phyloP scores from a whole-genome alignment of 2,888 invertebrate genomes.

The Drosophila buzzatii region DNA sequence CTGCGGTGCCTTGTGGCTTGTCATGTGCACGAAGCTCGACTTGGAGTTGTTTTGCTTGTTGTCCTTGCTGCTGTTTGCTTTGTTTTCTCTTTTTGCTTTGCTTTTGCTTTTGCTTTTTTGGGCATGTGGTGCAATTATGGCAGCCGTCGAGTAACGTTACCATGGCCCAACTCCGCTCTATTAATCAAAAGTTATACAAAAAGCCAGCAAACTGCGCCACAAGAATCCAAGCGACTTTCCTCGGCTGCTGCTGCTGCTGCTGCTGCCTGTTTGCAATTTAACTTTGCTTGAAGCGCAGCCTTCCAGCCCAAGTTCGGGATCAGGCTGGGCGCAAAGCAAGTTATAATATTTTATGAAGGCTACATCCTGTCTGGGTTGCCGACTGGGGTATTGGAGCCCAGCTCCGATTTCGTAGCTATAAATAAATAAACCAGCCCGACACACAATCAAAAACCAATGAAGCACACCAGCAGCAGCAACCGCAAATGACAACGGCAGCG shows the following conservation, averaged over 20 bases:
- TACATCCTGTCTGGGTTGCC: conserved; percentile 18
- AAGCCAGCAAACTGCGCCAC: conserved; percentile 69
- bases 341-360: conserved; percentile 70
- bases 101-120: conserved; percentile 35
- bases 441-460: conserved; percentile 77
- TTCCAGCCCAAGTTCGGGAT: conserved; percentile 42
- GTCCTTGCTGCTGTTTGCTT: conserved; percentile 5
- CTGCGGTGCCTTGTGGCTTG: conserved; percentile 42
- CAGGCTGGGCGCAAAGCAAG: conserved; percentile 44
- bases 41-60: conserved; percentile 35
- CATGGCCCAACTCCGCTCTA: conserved; percentile 46
- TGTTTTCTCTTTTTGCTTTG: conserved; percentile 15
- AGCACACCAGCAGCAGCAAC: conserved; percentile 65
- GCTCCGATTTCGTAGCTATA: conserved; percentile 58
- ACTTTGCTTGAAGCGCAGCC: conserved; percentile 57
- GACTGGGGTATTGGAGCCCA: conserved; percentile 13
- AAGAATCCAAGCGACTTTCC: conserved; percentile 38
- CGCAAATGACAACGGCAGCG: conserved; percentile 62
- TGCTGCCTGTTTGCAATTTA: conserved; percentile 66
- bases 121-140: conserved; percentile 71
- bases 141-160: conserved; percentile 32
- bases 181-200: conserved; percentile 76
- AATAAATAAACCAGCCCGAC: conserved; percentile 75
- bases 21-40: conserved; percentile 54
- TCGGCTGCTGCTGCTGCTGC: conserved; percentile 23